Percentiles rank a stretch among this genome's conserved stretches.
These are phyloP conservation scores for Gasterosteus nipponicus DNA, from an alignment of 2,113 vertebrate genomes.

Conservation along the genomic window DNA sequence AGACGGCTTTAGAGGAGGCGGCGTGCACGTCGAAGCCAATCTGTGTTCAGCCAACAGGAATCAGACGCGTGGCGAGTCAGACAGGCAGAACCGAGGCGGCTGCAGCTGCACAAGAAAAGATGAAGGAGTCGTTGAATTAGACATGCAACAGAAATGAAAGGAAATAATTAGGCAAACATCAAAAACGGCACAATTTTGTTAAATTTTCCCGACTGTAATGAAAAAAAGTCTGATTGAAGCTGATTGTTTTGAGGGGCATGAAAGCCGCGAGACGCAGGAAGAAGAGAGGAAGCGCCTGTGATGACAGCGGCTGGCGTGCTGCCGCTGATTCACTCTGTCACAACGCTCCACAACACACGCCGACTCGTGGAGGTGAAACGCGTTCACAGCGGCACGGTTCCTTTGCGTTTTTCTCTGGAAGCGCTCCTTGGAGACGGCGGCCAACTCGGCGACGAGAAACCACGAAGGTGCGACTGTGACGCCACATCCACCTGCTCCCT, in stretches of 20 bases:
- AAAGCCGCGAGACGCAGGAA: constrained; percentile 35
- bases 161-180: constrained; percentile 71
- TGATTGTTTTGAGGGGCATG: constrained; percentile 59
- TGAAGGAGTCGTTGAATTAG: constrained; percentile 56
- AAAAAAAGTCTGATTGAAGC: constrained; percentile 59
- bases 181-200: constrained; percentile 55
- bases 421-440: constrained; percentile 19
- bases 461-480: background rate
- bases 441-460: constrained; percentile 15
- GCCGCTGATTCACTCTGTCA: constrained; percentile 49
- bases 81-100: constrained; percentile 39
- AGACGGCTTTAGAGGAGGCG: constrained; percentile 42
- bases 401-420: constrained; percentile 6
- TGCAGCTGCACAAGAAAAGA: constrained; percentile 21
- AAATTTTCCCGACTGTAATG: constrained; percentile 44
- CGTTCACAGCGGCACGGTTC: constrained; percentile 27
- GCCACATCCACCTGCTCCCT: constrained; percentile 10
- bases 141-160: constrained; percentile 63
- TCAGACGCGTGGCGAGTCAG: constrained; percentile 27
- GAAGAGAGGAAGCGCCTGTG: constrained; percentile 56
- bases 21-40: constrained; percentile 35
- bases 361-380: constrained; percentile 40
- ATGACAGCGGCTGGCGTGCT: constrained; percentile 20
- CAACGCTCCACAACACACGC: constrained; percentile 31
- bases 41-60: constrained; percentile 37